These are phyloP conservation scores for Nephotettix cincticeps DNA, from an alignment of 1,140 invertebrate genomes.

Conservation along the genomic window DNA sequence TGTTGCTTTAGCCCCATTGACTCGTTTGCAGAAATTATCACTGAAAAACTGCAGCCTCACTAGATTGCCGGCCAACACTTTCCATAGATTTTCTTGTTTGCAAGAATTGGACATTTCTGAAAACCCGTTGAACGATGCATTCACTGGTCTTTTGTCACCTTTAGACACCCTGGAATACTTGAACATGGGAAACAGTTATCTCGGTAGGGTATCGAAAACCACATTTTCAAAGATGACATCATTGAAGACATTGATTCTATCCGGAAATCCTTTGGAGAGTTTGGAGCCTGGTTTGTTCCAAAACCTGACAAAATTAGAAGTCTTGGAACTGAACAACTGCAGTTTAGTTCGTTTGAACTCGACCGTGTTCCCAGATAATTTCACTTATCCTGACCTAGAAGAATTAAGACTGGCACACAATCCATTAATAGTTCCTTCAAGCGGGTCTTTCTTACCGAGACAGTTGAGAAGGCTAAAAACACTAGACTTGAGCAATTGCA, in stretches of 20 bases:
- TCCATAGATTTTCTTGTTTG: constrained; percentile 62
- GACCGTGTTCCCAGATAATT: constrained; percentile 65
- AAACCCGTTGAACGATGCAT: constrained; percentile 58
- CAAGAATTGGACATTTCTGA: constrained; percentile 41
- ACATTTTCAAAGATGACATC: constrained; percentile 70
- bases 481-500: constrained; percentile 66
- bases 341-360: constrained; percentile 61
- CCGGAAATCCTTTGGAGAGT: constrained; percentile 64
- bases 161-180: constrained; percentile 64
- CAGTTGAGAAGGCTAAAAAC: constrained; percentile 62
- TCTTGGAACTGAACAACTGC: constrained; percentile 66
- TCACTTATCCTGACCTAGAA: constrained; percentile 61
- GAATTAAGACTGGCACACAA: constrained; percentile 70
- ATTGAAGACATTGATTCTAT: constrained; percentile 63
- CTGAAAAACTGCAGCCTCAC: constrained; percentile 64
- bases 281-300: constrained; percentile 68
- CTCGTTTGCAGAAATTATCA: constrained; percentile 63
- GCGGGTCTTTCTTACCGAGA: constrained; percentile 58
- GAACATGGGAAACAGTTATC: constrained; percentile 71
- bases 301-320: constrained; percentile 63
- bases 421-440: constrained; percentile 54
- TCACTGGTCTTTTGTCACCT: constrained; percentile 63
- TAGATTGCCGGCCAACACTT: constrained; percentile 60
- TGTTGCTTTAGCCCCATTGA: constrained; percentile 62
- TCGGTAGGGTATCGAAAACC: constrained; percentile 62